These are phyloP conservation scores for Coptodon bakossiorum DNA, from an alignment of 2,113 vertebrate genomes.

Conservation along the genomic window DNA sequence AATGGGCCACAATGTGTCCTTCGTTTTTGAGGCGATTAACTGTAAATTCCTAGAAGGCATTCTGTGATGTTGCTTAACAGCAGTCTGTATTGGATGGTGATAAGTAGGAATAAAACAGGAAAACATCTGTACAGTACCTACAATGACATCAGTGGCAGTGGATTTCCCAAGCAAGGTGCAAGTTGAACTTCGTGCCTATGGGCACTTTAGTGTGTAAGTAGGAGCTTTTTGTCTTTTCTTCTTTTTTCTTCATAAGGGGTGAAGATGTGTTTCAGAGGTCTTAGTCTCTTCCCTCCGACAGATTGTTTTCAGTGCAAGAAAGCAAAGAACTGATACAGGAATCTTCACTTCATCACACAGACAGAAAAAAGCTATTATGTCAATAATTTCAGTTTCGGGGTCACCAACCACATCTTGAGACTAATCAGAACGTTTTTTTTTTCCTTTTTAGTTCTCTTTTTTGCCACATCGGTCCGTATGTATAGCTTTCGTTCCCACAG, in stretches of 20 bases:
- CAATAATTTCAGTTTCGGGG: neutral
- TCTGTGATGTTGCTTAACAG: neutral
- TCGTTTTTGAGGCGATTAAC: neutral
- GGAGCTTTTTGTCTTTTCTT: neutral
- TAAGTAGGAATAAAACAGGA: neutral
- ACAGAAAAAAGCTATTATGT: neutral
- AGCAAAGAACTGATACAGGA: neutral
- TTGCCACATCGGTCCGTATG: fast-evolving
- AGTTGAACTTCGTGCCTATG: neutral
- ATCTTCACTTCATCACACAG: neutral
- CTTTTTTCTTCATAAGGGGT: neutral
- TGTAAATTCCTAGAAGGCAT: neutral
- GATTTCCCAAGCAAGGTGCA: neutral
- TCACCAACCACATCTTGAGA: neutral
- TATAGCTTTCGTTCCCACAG: neutral
- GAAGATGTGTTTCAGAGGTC: neutral
- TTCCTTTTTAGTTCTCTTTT: neutral
- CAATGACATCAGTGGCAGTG: neutral
- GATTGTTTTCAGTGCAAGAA: neutral
- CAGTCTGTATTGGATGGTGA: neutral
- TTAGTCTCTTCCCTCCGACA: neutral
- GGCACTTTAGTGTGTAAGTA: neutral
- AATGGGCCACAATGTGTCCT: neutral
- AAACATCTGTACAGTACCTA: neutral
- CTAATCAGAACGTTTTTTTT: neutral